Conservation (phyloP, 2,888 invertebrate genomes). For the Lobophora halterata region DNA sequence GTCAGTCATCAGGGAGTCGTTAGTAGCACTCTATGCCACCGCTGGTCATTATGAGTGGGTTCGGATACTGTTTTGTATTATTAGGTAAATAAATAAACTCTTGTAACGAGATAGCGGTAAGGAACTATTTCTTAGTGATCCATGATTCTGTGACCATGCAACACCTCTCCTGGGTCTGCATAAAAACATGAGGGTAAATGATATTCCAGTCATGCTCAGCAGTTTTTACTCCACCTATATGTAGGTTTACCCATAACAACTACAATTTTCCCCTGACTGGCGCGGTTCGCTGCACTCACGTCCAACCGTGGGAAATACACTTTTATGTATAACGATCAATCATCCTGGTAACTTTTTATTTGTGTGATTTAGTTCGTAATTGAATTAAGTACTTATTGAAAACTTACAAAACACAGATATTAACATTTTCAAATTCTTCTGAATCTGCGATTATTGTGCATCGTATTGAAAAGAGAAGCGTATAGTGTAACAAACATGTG, state of each 20-base stretch:
- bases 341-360: conserved; percentile 3
- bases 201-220: conserved; percentile 8
- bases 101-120: too few relatives aligned
- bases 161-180: too few relatives aligned
- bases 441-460: too few relatives aligned
- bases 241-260: conserved; percentile 22
- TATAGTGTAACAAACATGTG: too few relatives aligned
- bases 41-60: background rate
- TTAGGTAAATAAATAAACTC: too few relatives aligned
- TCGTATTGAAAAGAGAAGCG: too few relatives aligned
- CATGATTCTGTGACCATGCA: too few relatives aligned
- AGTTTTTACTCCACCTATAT: conserved; percentile 24
- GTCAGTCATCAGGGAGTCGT: conserved; percentile 13
- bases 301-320: conserved; percentile 31
- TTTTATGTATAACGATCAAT: conserved; percentile 9
- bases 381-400: too few relatives aligned
- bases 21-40: conserved; percentile 17
- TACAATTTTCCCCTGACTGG: conserved; percentile 24
- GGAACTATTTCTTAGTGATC: too few relatives aligned
- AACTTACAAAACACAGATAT: too few relatives aligned
- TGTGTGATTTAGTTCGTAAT: conserved; percentile 1
- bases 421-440: too few relatives aligned
- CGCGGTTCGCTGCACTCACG: conserved; percentile 42
- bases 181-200: conserved; percentile 2
- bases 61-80: too few relatives aligned